A percentile compares a stretch with the other conserved stretches of the same genome.
phyloP scores from a whole-genome alignment of 2,888 invertebrate species.

The Mycalesis mineus region DNA sequence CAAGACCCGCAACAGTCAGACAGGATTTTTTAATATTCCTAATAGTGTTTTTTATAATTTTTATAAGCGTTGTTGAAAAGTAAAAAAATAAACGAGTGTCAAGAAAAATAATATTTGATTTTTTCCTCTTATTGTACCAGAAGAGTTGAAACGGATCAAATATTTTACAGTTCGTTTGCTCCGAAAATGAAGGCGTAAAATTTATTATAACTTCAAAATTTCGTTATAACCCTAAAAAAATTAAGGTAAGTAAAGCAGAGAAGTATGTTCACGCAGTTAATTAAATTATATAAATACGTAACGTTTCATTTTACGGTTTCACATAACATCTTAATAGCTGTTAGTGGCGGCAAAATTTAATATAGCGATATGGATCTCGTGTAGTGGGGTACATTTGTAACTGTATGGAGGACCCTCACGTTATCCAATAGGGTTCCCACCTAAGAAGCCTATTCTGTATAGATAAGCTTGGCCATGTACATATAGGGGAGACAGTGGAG shows the following conservation, averaged over 20 bases:
- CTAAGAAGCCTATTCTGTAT: neutral
- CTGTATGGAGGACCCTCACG: slow-evolving; percentile 34
- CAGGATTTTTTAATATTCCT: too few species aligned
- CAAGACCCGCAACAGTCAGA: too few species aligned
- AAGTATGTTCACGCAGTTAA: neutral
- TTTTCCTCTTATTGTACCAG: too few species aligned
- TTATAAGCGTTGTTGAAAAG: too few species aligned
- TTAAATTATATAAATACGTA: slow-evolving; percentile 3
- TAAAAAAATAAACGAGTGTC: too few species aligned
- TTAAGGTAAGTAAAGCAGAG: neutral
- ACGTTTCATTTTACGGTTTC: slow-evolving; percentile 15
- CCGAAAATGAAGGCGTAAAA: neutral
- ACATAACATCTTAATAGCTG: slow-evolving; percentile 8
- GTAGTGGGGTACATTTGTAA: slow-evolving; percentile 47
- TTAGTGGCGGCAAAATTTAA: slow-evolving; percentile 28
- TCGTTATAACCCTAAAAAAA: neutral
- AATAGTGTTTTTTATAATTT: too few species aligned
- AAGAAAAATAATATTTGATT: too few species aligned
- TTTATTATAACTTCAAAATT: neutral
- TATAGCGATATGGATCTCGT: slow-evolving; percentile 34
- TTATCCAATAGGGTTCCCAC: slow-evolving; percentile 8
- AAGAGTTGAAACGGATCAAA: too few species aligned
- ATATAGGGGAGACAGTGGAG: too few species aligned
- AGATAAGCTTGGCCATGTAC: too few species aligned
- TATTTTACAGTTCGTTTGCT: too few species aligned